These are phyloP conservation scores for Drosophila meridionalis DNA, from an alignment of 2,888 invertebrate species.

Conservation along the genomic window DNA sequence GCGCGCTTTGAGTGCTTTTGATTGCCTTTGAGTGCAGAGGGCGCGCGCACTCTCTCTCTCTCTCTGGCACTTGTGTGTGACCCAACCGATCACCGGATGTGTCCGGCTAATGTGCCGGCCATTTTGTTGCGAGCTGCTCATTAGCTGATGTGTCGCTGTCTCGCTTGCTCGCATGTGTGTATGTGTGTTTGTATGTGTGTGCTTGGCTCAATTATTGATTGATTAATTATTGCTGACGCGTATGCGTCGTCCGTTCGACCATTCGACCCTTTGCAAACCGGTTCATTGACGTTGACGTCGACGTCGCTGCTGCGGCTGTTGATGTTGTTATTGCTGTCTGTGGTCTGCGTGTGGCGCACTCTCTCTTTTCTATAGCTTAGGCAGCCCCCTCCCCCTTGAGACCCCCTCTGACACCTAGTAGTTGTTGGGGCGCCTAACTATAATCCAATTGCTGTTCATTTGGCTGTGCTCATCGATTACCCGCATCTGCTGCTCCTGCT, in stretches of 20 bases:
- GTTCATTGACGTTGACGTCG: slow-evolving; percentile 55
- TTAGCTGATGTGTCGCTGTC: slow-evolving; percentile 51
- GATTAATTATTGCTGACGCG: slow-evolving; percentile 85
- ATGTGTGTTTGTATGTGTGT: slow-evolving; percentile 4
- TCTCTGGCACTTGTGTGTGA: slow-evolving; percentile 42
- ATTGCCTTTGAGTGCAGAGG: slow-evolving; percentile 19
- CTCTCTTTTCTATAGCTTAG: slow-evolving; percentile 57
- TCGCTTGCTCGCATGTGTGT: slow-evolving; percentile 30
- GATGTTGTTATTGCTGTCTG: slow-evolving; percentile 18
- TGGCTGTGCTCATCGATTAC: slow-evolving; percentile 58
- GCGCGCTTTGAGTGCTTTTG: slow-evolving; percentile 12
- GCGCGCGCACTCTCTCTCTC: slow-evolving; percentile 9
- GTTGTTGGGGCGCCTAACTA: slow-evolving; percentile 17
- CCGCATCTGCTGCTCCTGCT: not conserved
- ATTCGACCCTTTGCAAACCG: slow-evolving; percentile 76
- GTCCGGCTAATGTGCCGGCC: slow-evolving; percentile 76
- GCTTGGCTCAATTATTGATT: slow-evolving; percentile 82
- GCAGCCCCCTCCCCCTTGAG: not conserved
- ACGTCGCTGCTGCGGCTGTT: slow-evolving; percentile 17
- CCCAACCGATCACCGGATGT: slow-evolving; percentile 77
- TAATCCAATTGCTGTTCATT: slow-evolving; percentile 70
- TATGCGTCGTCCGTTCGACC: slow-evolving; percentile 64
- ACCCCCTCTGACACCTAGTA: not conserved
- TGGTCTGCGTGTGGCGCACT: slow-evolving; percentile 64
- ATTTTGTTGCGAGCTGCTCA: slow-evolving; percentile 70